Base-by-base conservation (phyloP, 2,888 invertebrate genomes). In the Brachyptera risi region DNA sequence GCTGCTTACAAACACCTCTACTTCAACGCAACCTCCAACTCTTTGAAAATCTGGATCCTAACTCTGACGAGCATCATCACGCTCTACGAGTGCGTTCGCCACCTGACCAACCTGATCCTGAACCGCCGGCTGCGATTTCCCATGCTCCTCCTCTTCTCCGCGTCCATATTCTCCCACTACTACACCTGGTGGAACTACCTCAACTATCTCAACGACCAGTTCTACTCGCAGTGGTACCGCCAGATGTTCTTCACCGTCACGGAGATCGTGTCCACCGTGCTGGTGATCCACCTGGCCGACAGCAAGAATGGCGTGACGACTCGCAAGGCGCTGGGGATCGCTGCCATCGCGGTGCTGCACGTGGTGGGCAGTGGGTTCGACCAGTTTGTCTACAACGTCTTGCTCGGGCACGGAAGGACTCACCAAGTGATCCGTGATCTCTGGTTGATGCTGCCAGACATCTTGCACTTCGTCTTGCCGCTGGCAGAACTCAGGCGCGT, bases 121-220 rank as follows among this genome's bases (percentile, higher is more conserved):
- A 75, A 78, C 58, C 75, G 77, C 54, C 77, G 79, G 57, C 72
- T 84, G 26, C 77, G 85, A 63, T 76, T 78, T 65, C 79, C 80
- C 13, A 86, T 86, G 85, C 71, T 82, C 59, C 67, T 83, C 50
- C 75, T 86, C n/a, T 84, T 85, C 68, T 70, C 78, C 27, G 75
- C 82, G 26, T 82, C 83, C 15, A 76, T 85, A 66, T 86, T 85
- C 71, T 83, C 85, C 2, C 84, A 86, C 68, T 86, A 86, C 68
- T 86, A 86, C 68, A 81, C 84, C 1, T 86, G 85, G 83, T 86
- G 86, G 86, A 80, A 80, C 51, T 84, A 83, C 67, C 80, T 86
- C 63, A 86, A 86, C 73, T 86, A 86, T 69, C 84, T 83, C 78
- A 86, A 86, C 68, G 86, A 86, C 65, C 86, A 86, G 65, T 86